These are phyloP conservation scores for Synanthedon vespiformis DNA, from an alignment of 2,888 invertebrate species.

Conservation along the genomic window DNA sequence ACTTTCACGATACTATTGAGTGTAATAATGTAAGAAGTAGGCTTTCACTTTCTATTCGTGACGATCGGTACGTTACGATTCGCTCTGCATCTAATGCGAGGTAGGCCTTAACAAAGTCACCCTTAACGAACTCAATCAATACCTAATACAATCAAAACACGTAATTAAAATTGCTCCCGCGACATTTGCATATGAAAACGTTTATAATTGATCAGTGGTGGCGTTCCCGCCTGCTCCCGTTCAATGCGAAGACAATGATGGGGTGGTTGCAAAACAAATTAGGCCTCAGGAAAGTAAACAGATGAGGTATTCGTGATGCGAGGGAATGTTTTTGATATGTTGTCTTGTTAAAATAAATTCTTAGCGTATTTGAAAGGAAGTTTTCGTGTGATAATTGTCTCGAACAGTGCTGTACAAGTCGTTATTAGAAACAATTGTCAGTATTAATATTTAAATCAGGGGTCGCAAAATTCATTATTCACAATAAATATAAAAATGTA, in stretches of 20 bases:
- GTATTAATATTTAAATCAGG: too few species aligned
- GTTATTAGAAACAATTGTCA: too few species aligned
- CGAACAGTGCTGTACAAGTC: too few species aligned
- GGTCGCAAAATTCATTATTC: too few species aligned
- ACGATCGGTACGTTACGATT: too few species aligned
- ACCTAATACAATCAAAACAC: constrained; percentile 57
- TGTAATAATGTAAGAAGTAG: too few species aligned
- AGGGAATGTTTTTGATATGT: constrained; percentile 1
- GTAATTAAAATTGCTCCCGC: constrained; percentile 61
- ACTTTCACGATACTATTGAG: too few species aligned
- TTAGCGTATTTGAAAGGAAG: too few species aligned
- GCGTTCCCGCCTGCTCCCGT: constrained; percentile 2
- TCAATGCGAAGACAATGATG: constrained; percentile 6
- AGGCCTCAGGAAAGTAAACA: constrained; percentile 24
- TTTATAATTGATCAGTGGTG: constrained; percentile 54
- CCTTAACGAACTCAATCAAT: constrained; percentile 56
- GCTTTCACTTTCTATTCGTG: too few species aligned
- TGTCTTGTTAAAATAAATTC: background rate
- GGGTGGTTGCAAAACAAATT: constrained; percentile 35
- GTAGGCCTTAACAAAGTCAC: background rate
- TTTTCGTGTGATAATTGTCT: too few species aligned
- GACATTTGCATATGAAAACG: constrained; percentile 67
- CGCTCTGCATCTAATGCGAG: too few species aligned
- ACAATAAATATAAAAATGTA: too few species aligned
- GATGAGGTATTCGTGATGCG: constrained; percentile 4